Percentiles rank a stretch among this genome's conserved stretches.
These are phyloP conservation scores for Nematostella vectensis DNA, from an alignment of 92 coral and sea anemone genomes.

Conservation along the genomic window DNA sequence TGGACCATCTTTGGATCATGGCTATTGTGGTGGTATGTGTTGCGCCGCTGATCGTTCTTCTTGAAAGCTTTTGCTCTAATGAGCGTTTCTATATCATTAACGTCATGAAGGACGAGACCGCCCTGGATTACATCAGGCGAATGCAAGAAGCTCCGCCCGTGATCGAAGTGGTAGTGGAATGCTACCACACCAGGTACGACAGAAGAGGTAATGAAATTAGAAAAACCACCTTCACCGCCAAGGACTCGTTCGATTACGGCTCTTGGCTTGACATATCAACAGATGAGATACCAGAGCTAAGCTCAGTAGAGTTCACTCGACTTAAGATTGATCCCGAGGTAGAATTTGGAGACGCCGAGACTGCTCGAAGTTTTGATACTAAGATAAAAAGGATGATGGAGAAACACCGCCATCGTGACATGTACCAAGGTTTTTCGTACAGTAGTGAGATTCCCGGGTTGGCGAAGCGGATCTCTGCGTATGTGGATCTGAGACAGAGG, in stretches of 20 bases:
- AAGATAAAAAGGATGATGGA: slow-evolving; percentile 27
- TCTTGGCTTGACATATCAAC: slow-evolving; percentile 42
- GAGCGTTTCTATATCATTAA: slow-evolving; percentile 34
- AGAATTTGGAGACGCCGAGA: slow-evolving; percentile 37
- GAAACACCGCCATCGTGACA: slow-evolving; percentile 34
- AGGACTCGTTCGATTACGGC: slow-evolving; percentile 29
- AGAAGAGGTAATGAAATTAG: slow-evolving; percentile 49
- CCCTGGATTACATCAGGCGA: slow-evolving; percentile 29
- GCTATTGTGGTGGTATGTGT: slow-evolving; percentile 18
- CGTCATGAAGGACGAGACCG: slow-evolving; percentile 43
- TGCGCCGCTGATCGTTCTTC: slow-evolving; percentile 16
- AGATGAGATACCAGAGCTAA: slow-evolving; percentile 31
- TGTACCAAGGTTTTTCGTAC: slow-evolving; percentile 22
- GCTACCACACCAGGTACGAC: slow-evolving; percentile 47
- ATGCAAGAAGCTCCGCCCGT: slow-evolving; percentile 28
- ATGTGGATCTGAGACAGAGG: slow-evolving; percentile 18
- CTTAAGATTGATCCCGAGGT: slow-evolving; percentile 20
- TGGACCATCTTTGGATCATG: slow-evolving; percentile 14
- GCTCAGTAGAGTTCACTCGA: slow-evolving; percentile 13
- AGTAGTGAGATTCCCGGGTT: slow-evolving; percentile 19
- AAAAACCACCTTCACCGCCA: slow-evolving; percentile 15
- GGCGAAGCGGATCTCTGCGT: slow-evolving; percentile 36
- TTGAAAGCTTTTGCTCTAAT: slow-evolving; percentile 33
- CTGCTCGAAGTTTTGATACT: slow-evolving; percentile 17
- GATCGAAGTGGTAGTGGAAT: slow-evolving; percentile 30